Evolutionary conservation across 64 coral and sea anemone genomes (phyloP), one percentile per base, ranked within the genome.

Genomic region (Actinia tenebrosa): DNA sequence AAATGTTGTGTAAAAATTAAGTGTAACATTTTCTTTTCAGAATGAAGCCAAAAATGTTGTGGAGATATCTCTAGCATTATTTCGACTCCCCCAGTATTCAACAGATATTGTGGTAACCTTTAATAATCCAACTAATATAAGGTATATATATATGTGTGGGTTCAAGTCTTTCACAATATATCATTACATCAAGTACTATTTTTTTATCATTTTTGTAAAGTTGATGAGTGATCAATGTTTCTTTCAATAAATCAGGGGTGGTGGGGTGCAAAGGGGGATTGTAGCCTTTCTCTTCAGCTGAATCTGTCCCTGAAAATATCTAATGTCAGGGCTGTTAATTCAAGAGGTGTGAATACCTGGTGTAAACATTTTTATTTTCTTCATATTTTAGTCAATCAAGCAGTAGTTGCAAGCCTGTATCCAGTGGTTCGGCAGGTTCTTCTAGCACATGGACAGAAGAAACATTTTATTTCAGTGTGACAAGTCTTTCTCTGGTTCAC

Each of bases 41-140:
- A 45, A 81, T n/a, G 79, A 81, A 53, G 79, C 79, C 0, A 81
- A 81, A 81, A 81, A 81, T 50, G 46, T 53, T 50, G 50, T 81
- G 16, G 45, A 81, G 79, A 50, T 81, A 50, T 81, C 79, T 22
- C 69, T 81, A 45, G 79, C 79, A 45, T 81, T 81, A 81, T 23
- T 81, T 53, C 79, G 79, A 18, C 79, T 81, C 53, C 79, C 79
- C 16, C 79, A 81, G 79, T 53, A 53, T 52, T 81, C 79, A 22
- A 81, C 79, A 81, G 79, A 81, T 22, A 81, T 81, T 50, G 43
- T 81, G 50, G 79, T 53, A 53, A 53, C 50, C 5, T 81, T 81
- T 53, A 81, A 81, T 81, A 81, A 81, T 20, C 79, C 79, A 20
- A 81, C 50, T 20, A 22, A 4, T 6, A 81, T 81, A 45, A 81